These are phyloP conservation scores for Drosophila nebulosa DNA, from an alignment of 1,140 invertebrate genomes.

Conservation along the genomic window DNA sequence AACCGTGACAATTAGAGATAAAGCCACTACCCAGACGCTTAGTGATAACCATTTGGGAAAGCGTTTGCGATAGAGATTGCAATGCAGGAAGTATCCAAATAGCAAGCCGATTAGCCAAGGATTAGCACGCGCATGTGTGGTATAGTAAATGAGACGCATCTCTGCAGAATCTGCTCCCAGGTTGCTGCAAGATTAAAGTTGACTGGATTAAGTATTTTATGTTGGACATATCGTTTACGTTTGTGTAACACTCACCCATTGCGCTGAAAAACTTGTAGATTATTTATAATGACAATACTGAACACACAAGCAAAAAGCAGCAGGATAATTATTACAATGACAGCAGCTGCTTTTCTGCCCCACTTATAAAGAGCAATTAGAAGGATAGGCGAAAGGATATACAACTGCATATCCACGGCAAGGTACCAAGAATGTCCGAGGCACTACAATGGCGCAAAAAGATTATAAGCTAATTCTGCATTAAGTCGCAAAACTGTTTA, in stretches of 20 bases:
- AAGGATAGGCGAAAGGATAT: conserved; percentile 88
- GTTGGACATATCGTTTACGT: too few relatives aligned
- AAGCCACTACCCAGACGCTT: conserved; percentile 46
- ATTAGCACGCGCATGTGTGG: conserved; percentile 63
- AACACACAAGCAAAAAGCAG: conserved; percentile 61
- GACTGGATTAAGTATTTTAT: neutral
- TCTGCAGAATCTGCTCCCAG: conserved; percentile 46
- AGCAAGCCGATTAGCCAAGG: conserved; percentile 73
- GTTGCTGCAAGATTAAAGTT: conserved; percentile 25
- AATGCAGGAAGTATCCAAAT: conserved; percentile 66
- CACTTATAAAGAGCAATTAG: conserved; percentile 86
- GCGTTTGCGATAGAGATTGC: conserved; percentile 10
- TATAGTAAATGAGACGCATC: conserved; percentile 67
- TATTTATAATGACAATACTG: conserved; percentile 48
- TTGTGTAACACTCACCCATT: conserved; percentile 32
- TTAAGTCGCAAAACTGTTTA: conserved; percentile 1
- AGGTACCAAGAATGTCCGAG: conserved; percentile 94
- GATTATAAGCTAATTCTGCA: neutral
- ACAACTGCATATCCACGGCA: conserved; percentile 92
- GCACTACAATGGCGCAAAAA: conserved; percentile 48
- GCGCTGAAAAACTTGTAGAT: conserved; percentile 51
- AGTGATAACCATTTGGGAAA: conserved; percentile 37
- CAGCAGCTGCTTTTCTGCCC: conserved; percentile 63
- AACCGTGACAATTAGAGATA: conserved; percentile 49
- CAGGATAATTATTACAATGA: conserved; percentile 41